Evolutionary conservation across 2,797 vertebrate species (phyloP).

Genomic region (Anguilla obscura): DNA sequence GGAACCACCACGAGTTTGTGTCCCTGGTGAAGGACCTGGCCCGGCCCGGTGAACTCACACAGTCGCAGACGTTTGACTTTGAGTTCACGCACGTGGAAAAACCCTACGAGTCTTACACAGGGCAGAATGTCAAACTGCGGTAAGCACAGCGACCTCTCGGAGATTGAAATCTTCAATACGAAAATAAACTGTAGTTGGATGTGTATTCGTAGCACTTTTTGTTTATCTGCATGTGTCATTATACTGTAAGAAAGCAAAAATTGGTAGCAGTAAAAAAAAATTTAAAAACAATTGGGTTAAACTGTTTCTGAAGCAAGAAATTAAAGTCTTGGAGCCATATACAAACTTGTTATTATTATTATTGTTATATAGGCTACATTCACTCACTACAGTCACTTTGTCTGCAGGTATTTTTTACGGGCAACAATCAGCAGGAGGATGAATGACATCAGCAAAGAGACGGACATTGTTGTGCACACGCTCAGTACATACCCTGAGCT

Average conservation of each 20-base stretch:
- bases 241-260: background rate
- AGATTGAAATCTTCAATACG: background rate
- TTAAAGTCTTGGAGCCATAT: background rate
- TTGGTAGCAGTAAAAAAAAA: background rate
- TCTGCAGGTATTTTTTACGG: slow-evolving; percentile 91
- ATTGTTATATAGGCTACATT: background rate
- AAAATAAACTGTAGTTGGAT: background rate
- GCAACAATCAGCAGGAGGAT: slow-evolving; percentile 92
- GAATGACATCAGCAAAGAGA: slow-evolving; percentile 93
- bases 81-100: slow-evolving; percentile 99
- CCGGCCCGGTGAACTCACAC: slow-evolving; percentile 91
- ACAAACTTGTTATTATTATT: background rate
- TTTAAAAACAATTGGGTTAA: background rate
- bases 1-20: slow-evolving; percentile 98
- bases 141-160: slow-evolving; percentile 52
- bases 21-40: slow-evolving; percentile 97
- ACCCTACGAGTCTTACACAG: slow-evolving; percentile 96
- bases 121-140: slow-evolving; percentile 97
- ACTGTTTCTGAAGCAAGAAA: background rate
- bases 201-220: background rate
- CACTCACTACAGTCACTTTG: background rate
- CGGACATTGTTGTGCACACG: slow-evolving; percentile 96
- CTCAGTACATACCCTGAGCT: slow-evolving; percentile 95
- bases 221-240: background rate
- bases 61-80: slow-evolving; percentile 95